Evolutionary conservation across 2,888 invertebrate genomes (phyloP).

Genomic region (Trachelus iudaicus): DNA sequence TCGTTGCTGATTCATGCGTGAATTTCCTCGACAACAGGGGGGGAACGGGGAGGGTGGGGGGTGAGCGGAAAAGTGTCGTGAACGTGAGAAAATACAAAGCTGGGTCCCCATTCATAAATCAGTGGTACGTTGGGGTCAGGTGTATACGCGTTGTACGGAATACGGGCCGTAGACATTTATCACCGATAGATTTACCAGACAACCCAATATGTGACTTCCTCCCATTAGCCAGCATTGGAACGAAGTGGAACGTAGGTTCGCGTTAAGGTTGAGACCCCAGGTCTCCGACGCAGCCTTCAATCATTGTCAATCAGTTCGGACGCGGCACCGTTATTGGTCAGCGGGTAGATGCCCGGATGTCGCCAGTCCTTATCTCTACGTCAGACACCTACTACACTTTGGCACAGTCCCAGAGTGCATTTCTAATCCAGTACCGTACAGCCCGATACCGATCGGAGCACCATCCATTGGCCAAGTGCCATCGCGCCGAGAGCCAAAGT

Average conservation of each 20-base stretch:
- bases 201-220: neutral
- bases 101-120: neutral
- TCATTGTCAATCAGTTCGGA: constrained; percentile 55
- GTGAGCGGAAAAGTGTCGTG: neutral
- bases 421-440: neutral
- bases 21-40: neutral
- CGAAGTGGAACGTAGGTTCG: constrained; percentile 31
- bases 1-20: neutral
- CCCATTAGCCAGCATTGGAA: neutral
- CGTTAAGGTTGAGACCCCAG: constrained; percentile 23
- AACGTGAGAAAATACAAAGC: neutral
- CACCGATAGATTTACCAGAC: neutral
- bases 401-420: neutral
- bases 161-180: neutral
- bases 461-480: neutral
- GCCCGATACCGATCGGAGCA: neutral
- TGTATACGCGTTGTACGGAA: neutral
- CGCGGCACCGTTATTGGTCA: constrained; percentile 49
- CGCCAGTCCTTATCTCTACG: neutral
- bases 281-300: constrained; percentile 41
- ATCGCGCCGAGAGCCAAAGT: neutral
- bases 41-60: neutral
- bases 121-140: neutral
- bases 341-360: neutral
- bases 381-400: neutral